Base-by-base conservation (phyloP, 2,113 vertebrate genomes). In the Stomatorhinus ivindoensis region DNA sequence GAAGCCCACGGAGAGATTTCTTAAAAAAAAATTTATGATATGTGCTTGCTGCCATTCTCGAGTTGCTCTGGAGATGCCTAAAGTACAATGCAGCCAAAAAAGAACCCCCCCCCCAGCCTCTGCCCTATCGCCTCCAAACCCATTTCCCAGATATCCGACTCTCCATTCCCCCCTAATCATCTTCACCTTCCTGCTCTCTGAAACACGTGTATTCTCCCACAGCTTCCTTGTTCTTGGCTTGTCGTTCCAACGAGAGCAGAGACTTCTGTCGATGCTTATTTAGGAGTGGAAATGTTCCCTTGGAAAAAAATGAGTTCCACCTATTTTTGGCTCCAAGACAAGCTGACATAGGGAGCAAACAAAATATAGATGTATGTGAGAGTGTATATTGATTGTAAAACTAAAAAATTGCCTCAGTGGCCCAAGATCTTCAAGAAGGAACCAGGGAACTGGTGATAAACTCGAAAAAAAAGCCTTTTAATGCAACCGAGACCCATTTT, bases 341-440 rank as follows among this genome's bases (percentile, higher is more conserved):
- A 80, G 73, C 73, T 42, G 73, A 35, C 35, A 42, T 80, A 42
- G 61, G 61, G n/a, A 69, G 61, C 61, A 31, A 69, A 31, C 61
- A 9, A 69, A 17, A 80, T 39, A 80, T 80, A 42, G 35, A 80
- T 80, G 73, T 55, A 87, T 85, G 24, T n/a, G 42, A 51, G 48
- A 17, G 44, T 31, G 27, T 51, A 11, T 86, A 86, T 87, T 65
- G 87, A 61, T 61, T 87, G 87, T 44, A 61, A 55, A 39, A 53
- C 50, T 87, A 87, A 87, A 87, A 58, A 87, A 87, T 87, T 53
- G 86, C n/a, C 51, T 48, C 50, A 39, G 86, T 31, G 31, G 86
- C 31, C 50, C 50, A 39, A 27, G 50, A 87, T 87, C 27, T 51
- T 55, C 31, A 0, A 35, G 31, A 50, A 42, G 35, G 35, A 80